Conservation (phyloP, 2,797 vertebrate genomes). For the Labeo calbasu region DNA sequence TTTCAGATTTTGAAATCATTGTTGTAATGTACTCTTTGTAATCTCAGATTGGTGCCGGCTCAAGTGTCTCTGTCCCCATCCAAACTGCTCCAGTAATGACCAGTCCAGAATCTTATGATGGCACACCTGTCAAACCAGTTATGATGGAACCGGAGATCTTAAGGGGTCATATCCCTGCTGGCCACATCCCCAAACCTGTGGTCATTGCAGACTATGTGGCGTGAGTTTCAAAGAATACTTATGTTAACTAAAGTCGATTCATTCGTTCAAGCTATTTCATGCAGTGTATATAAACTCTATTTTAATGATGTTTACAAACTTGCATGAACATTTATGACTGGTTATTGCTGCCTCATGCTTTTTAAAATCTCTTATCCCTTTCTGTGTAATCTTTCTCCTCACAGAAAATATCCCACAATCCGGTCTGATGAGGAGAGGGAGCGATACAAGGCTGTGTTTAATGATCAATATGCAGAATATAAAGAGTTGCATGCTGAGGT, state of each 20-base stretch:
- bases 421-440: constrained; percentile 87
- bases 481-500: constrained; percentile 93
- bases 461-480: constrained; percentile 96
- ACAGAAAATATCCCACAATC: constrained; percentile 91
- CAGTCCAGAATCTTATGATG: constrained; percentile 66
- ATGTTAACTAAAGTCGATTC: not conserved
- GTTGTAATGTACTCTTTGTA: constrained; percentile 18
- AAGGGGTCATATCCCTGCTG: constrained; percentile 87
- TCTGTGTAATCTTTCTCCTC: constrained; percentile 1
- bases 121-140: constrained; percentile 23
- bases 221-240: constrained; percentile 78
- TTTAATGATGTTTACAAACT: not conserved
- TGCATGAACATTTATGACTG: not conserved
- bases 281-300: no score
- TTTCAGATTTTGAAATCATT: not conserved
- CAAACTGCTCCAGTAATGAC: constrained; percentile 68
- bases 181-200: constrained; percentile 92
- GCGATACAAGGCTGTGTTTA: constrained; percentile 94
- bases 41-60: constrained; percentile 67
- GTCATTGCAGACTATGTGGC: constrained; percentile 93
- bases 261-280: not conserved
- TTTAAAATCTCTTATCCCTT: not conserved
- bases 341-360: not conserved
- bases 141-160: constrained; percentile 75
- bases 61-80: constrained; percentile 64